Evolutionary conservation across 92 coral and sea anemone species (phyloP).

Genomic region (Epizoanthus fatuus): DNA sequence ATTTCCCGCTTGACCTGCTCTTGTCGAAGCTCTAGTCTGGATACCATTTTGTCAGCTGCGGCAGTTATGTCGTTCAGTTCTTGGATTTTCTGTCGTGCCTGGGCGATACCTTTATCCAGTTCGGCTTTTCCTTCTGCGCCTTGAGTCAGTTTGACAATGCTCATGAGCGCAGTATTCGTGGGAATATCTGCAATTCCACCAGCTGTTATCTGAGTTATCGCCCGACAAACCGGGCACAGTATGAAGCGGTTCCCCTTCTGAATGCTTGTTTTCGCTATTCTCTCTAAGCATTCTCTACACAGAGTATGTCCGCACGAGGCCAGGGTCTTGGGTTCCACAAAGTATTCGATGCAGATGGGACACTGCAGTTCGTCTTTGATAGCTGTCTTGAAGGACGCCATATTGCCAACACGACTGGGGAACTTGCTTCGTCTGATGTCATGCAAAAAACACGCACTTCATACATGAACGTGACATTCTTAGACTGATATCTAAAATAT

Average conservation of each 20-base stretch:
- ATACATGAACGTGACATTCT: too few species aligned
- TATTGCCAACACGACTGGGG: conserved; percentile 2
- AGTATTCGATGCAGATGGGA: conserved; percentile 48
- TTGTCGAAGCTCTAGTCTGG: conserved; percentile 19
- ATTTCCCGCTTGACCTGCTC: conserved; percentile 26
- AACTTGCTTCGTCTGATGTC: background rate
- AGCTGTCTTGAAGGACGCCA: conserved; percentile 25
- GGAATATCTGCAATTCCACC: conserved; percentile 40
- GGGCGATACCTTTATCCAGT: background rate
- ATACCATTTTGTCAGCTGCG: conserved; percentile 12
- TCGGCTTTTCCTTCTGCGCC: conserved; percentile 25
- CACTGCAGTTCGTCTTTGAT: conserved; percentile 41
- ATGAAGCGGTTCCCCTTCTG: conserved; percentile 5
- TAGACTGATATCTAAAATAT: background rate
- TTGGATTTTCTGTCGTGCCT: conserved; percentile 12
- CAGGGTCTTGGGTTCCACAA: conserved; percentile 50
- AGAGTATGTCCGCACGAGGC: conserved; percentile 52
- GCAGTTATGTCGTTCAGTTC: conserved; percentile 20
- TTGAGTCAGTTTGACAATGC: conserved; percentile 42
- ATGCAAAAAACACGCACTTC: background rate
- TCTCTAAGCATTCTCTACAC: conserved; percentile 51
- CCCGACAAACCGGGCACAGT: conserved; percentile 57
- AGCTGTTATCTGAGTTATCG: conserved; percentile 33
- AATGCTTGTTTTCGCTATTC: conserved; percentile 5
- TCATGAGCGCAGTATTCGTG: conserved; percentile 40